Percentiles rank a stretch among this genome's conserved stretches.
Evolutionary conservation across 2,888 invertebrate species (phyloP).

Genomic region (Cheilosia urbana): DNA sequence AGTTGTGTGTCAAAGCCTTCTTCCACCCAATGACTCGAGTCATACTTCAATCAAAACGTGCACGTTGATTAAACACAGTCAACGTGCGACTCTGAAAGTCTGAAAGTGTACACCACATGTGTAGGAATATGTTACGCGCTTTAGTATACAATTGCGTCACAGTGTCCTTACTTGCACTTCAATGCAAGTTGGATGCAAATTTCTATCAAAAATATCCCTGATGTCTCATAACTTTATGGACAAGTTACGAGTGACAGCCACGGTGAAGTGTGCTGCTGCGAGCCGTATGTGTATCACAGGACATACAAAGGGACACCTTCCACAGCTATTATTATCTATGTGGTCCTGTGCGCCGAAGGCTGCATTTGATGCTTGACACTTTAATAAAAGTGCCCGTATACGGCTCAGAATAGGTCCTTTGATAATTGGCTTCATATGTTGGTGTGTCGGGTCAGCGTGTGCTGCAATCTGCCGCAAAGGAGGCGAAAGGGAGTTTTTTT

Average conservation of each 20-base stretch:
- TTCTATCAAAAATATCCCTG: conserved; percentile 55
- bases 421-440: conserved; percentile 23
- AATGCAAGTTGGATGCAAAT: conserved; percentile 34
- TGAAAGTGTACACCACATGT: neutral
- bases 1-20: conserved; percentile 39
- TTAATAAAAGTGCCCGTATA: conserved; percentile 18
- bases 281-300: neutral
- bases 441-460: neutral
- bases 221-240: conserved; percentile 39
- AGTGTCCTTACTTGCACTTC: conserved; percentile 1
- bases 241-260: conserved; percentile 21
- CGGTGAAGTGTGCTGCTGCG: neutral
- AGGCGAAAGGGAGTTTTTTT: neutral
- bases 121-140: neutral
- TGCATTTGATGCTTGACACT: conserved; percentile 30
- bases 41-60: conserved; percentile 63
- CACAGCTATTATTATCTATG: conserved; percentile 43
- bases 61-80: conserved; percentile 67
- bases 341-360: conserved; percentile 19
- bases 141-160: neutral
- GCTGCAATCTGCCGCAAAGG: too few relatives aligned
- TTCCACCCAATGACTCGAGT: conserved; percentile 39
- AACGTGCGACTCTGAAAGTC: conserved; percentile 26
- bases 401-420: conserved; percentile 20
- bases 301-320: conserved; percentile 20